phyloP scores from a whole-genome alignment of 2,888 invertebrate genomes.

The Tetheella fluctuosa region DNA sequence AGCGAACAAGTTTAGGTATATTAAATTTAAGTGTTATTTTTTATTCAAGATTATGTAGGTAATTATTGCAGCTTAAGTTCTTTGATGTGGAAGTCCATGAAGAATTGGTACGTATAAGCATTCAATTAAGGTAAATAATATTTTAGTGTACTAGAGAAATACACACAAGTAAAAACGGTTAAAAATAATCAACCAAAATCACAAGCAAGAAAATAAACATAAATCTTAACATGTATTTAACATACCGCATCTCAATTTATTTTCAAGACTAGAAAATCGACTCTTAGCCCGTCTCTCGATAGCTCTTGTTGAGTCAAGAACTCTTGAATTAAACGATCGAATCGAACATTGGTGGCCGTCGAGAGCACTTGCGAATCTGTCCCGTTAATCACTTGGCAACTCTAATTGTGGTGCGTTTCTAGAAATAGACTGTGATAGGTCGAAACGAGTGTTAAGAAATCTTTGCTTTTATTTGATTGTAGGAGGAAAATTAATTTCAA shows the following conservation, averaged over 20 bases:
- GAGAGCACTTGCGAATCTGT: conserved; percentile 60
- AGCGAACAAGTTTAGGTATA: not conserved
- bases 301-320: conserved; percentile 44
- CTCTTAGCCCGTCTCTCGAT: conserved; percentile 25
- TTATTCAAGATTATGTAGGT: not conserved
- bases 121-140: too few relatives aligned
- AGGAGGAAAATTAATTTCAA: conserved; percentile 20
- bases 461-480: not conserved
- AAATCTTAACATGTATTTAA: conserved; percentile 5
- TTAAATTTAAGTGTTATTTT: not conserved
- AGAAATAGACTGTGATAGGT: conserved; percentile 7
- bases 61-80: too few relatives aligned
- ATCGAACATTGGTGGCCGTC: conserved; percentile 52
- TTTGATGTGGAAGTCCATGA: too few relatives aligned
- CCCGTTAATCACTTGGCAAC: conserved; percentile 58
- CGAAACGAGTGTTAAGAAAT: not conserved
- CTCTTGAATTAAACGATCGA: conserved; percentile 54
- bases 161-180: not conserved
- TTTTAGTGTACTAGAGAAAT: not conserved
- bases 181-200: not conserved
- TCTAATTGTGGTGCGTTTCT: conserved; percentile 7
- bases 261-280: conserved; percentile 27
- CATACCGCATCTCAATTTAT: conserved; percentile 12
- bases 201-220: not conserved
- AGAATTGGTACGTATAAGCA: too few relatives aligned